Base-by-base conservation (phyloP, 2,113 vertebrate genomes). In the Ictidomys tridecemlineatus region DNA sequence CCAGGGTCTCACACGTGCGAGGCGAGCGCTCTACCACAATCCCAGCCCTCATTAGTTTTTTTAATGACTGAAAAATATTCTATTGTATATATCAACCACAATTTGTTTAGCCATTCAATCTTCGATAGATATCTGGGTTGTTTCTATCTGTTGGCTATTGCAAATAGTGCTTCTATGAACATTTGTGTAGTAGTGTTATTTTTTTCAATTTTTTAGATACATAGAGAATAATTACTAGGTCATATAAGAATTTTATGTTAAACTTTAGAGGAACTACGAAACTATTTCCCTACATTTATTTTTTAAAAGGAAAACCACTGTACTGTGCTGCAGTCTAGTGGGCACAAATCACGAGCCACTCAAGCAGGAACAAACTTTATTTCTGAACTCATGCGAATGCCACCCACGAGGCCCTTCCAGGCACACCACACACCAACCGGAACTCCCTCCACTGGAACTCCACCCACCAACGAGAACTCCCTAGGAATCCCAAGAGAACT, bases 261-360 rank as follows among this genome's bases (percentile, higher is more conserved):
- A 93, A 17, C 26, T 90, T 86, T 84, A 74, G 17, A 77, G 45
- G 37, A 94, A 69, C 20, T 91, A 34, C 42, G 72, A 77, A 88
- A 82, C 32, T 34, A 17, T 83, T 91, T 93, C 74, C 53, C 26
- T 58, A 18, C 14, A 61, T 91, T 82, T 94, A 30, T 80, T 94
- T 93, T 82, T 93, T 39, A 95, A 95, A 84, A 28, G 45, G 77
- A 96, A 88, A 96, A 63, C 22, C 30, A 42, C 58, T 53, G 18
- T n/a, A 39, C 82, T 83, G 7, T 45, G 42, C 42, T 1, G 7
- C 42, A 6, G 42, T 45, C 7, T 45, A 7, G 42, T 45, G 42
- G 42, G 42, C 42, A 45, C 42, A 45, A 45, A 45, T 45, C 42
- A 45, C 7, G 7, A 45, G 42, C 42, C 42, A 45, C 42, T 45